Evolutionary conservation across 1,140 invertebrate species (phyloP).

Genomic region (Araneus ventricosus): DNA sequence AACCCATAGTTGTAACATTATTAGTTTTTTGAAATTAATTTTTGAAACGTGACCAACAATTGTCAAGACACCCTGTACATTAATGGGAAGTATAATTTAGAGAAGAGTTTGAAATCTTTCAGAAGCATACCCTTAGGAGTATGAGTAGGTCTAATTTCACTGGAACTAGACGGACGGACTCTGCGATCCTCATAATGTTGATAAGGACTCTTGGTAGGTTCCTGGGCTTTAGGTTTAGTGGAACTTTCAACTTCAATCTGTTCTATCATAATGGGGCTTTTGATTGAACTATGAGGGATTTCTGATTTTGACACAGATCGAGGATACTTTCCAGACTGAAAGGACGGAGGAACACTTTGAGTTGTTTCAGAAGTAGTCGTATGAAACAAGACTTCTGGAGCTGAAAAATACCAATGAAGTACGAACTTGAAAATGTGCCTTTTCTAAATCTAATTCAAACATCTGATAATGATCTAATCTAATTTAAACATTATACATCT

Average conservation of each 20-base stretch:
- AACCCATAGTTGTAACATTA: no score
- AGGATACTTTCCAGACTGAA: slow-evolving; percentile 66
- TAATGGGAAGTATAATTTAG: neutral
- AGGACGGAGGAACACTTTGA: slow-evolving; percentile 64
- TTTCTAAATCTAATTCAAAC: neutral
- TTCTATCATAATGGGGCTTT: slow-evolving; percentile 73
- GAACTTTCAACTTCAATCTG: slow-evolving; percentile 61
- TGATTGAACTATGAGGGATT: slow-evolving; percentile 52
- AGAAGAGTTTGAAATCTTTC: neutral
- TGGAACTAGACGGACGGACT: slow-evolving; percentile 67
- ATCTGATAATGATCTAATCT: neutral
- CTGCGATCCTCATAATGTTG: slow-evolving; percentile 73
- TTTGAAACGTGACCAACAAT: no score
- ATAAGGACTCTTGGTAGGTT: slow-evolving; percentile 52
- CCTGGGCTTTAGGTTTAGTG: slow-evolving; percentile 8
- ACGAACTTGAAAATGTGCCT: neutral
- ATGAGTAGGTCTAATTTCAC: slow-evolving; percentile 61
- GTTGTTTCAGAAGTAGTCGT: slow-evolving; percentile 5
- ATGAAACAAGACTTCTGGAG: slow-evolving; percentile 71
- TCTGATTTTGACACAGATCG: slow-evolving; percentile 72
- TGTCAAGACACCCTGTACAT: no score
- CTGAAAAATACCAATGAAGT: slow-evolving; percentile 14
- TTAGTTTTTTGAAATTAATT: no score
- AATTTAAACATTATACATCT: neutral
- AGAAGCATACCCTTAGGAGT: slow-evolving; percentile 57